Conservation (phyloP, 2,888 invertebrate genomes). For the Agrochola circellaris region DNA sequence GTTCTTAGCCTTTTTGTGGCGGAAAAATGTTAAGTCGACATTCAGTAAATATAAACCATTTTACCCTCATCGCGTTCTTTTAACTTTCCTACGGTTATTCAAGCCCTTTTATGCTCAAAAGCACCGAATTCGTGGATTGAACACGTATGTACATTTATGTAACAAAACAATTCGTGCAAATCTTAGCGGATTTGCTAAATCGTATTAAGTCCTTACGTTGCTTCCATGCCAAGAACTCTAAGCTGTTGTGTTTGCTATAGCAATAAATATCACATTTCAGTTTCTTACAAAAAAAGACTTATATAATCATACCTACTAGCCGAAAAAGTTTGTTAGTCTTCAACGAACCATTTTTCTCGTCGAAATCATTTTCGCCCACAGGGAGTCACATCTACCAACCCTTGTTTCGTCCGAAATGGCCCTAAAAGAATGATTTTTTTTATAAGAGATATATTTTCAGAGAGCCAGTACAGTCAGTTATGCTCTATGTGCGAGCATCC, state of each 20-base stretch:
- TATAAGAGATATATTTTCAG: slow-evolving; percentile 80
- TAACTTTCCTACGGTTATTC: slow-evolving; percentile 10
- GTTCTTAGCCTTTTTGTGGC: slow-evolving; percentile 15
- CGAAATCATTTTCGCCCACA: slow-evolving; percentile 48
- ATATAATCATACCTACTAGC: slow-evolving; percentile 9
- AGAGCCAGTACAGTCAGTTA: slow-evolving; percentile 94
- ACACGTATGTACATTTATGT: slow-evolving; percentile 33
- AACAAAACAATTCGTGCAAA: slow-evolving; percentile 37
- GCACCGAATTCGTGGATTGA: slow-evolving; percentile 17
- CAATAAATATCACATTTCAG: slow-evolving; percentile 36
- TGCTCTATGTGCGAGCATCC: slow-evolving; percentile 95
- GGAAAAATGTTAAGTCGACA: slow-evolving; percentile 14
- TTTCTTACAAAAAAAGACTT: slow-evolving; percentile 12
- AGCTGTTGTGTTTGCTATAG: slow-evolving; percentile 15
- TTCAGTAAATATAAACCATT: slow-evolving; percentile 27
- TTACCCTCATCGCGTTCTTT: slow-evolving; percentile 21
- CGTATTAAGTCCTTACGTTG: slow-evolving; percentile 22
- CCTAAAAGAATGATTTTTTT: slow-evolving; percentile 32
- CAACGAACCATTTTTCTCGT: slow-evolving; percentile 47
- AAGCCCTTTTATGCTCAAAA: slow-evolving; percentile 1
- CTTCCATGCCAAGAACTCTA: slow-evolving; percentile 20
- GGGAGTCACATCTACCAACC: slow-evolving; percentile 23
- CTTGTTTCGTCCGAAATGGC: slow-evolving; percentile 29
- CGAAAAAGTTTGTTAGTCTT: slow-evolving; percentile 43
- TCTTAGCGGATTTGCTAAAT: slow-evolving; percentile 35